These are phyloP conservation scores for Menidia beryllina DNA, from an alignment of 2,113 vertebrate genomes.

Conservation along the genomic window DNA sequence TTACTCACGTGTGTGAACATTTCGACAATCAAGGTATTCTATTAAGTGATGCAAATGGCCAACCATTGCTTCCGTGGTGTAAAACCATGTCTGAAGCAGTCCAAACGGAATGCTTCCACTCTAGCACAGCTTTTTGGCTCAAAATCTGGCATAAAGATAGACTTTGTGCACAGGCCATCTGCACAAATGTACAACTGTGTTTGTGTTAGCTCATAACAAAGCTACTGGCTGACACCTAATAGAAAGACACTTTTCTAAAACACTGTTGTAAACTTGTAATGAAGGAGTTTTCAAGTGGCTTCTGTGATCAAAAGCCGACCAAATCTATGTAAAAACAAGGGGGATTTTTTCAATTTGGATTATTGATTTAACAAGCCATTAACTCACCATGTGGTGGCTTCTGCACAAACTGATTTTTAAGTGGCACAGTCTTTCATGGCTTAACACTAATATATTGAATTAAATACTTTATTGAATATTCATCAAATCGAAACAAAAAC, in stretches of 20 bases:
- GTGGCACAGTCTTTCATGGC: neutral
- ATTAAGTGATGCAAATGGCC: conserved; percentile 56
- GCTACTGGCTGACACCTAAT: neutral
- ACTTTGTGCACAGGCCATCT: neutral
- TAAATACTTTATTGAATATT: too few species aligned
- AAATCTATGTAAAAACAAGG: neutral
- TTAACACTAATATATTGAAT: neutral
- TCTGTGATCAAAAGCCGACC: neutral
- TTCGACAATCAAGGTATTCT: conserved; percentile 45
- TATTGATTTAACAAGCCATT: conserved; percentile 7
- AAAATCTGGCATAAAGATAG: conserved; percentile 22
- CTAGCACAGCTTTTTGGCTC: conserved; percentile 14
- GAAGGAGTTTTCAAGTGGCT: neutral
- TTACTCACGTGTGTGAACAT: conserved; percentile 29
- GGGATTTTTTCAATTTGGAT: neutral
- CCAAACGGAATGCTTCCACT: conserved; percentile 2
- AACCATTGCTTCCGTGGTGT: conserved; percentile 29
- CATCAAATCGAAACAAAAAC: too few species aligned
- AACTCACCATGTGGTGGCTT: conserved; percentile 2
- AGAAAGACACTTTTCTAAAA: neutral
- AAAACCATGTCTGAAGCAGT: conserved; percentile 34
- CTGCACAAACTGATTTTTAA: conserved; percentile 2
- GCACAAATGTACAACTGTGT: neutral
- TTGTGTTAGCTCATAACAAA: neutral
- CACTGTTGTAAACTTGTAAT: neutral